Evolutionary conservation across 2,113 vertebrate species (phyloP), one percentile per base, ranked within the genome.

Genomic region (Plecturocebus donacophilus): DNA sequence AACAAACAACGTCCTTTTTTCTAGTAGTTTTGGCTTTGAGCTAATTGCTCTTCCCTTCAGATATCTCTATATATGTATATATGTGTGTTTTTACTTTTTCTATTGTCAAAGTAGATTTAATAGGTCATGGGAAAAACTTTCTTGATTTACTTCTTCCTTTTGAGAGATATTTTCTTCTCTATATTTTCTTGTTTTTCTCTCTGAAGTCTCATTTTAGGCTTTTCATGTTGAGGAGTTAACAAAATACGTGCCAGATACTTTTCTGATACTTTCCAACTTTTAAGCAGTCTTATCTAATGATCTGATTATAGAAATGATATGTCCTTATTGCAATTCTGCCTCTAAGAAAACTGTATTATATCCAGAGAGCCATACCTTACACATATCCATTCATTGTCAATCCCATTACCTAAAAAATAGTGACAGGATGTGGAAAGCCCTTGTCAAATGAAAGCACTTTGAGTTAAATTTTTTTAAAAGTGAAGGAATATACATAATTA

Each of bases 1-100:
- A 97, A 97, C 83, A 97, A 96, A 81, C 49, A 96, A 97, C 64
- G 32, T 84, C 87, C 73, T 38, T 90, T 93, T 94, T 82, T n/a
- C 52, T 66, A 61, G 45, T 96, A 61, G n/a, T 85, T 94, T 92
- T 96, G 61, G n/a, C 88, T 94, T 92, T 96, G 45, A 73, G 40
- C 77, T 97, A 96, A 96, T 91, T 95, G 42, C 20, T 68, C 45
- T 95, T 83, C 32, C 25, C 40, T 92, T 92, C 3, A 47, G 76
- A 66, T 87, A 47, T 32, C 61, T 64, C 23, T 61, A 27, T 12
- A 5, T 71, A 17, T 71, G 19, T 10, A 19, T 5, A 19, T n/a
- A 17, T 3, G 19, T 40, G 20, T 16, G 3, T 30, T 77, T 61
- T 47, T 23, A 9, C 40, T 87, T 94, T 90, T 82, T 87, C 70